Evolutionary conservation across 1,140 invertebrate genomes (phyloP).

Genomic region (Pseudomyrmex sp.): DNA sequence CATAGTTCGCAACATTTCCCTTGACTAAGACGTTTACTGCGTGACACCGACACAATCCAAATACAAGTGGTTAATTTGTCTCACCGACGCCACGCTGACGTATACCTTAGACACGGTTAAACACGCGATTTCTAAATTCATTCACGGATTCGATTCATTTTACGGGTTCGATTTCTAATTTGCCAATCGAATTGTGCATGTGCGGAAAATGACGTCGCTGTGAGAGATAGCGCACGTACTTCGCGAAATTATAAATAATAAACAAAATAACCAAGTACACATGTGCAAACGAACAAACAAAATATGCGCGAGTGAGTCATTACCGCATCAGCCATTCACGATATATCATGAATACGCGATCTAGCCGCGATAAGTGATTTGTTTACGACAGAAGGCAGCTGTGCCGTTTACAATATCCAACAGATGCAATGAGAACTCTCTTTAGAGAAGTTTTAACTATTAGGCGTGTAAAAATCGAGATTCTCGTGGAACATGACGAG

Average conservation of each 20-base stretch:
- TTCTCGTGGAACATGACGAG: constrained; percentile 59
- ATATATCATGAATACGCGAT: constrained; percentile 30
- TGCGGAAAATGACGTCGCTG: background rate
- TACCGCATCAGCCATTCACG: background rate
- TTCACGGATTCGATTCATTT: too few species aligned
- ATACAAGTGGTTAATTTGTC: too few species aligned
- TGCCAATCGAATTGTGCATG: too few species aligned
- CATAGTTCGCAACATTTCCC: too few species aligned
- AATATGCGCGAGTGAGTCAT: background rate
- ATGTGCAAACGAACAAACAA: background rate
- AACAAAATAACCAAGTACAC: background rate
- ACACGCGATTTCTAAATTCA: too few species aligned
- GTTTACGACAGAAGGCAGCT: constrained; percentile 55
- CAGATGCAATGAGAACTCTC: constrained; percentile 60
- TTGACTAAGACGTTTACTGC: too few species aligned
- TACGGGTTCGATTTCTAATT: too few species aligned
- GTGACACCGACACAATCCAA: too few species aligned
- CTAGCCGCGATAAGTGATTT: constrained; percentile 56
- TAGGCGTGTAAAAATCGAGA: constrained; percentile 74
- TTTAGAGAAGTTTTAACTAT: constrained; percentile 22
- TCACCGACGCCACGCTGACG: too few species aligned
- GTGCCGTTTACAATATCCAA: constrained; percentile 33
- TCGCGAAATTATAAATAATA: background rate
- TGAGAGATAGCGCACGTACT: background rate
- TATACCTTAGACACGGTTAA: too few species aligned